Percentiles rank a stretch among this genome's conserved stretches.
Evolutionary conservation across 2,797 vertebrate genomes (phyloP).

Genomic region (Chelidonichthys spinosus): DNA sequence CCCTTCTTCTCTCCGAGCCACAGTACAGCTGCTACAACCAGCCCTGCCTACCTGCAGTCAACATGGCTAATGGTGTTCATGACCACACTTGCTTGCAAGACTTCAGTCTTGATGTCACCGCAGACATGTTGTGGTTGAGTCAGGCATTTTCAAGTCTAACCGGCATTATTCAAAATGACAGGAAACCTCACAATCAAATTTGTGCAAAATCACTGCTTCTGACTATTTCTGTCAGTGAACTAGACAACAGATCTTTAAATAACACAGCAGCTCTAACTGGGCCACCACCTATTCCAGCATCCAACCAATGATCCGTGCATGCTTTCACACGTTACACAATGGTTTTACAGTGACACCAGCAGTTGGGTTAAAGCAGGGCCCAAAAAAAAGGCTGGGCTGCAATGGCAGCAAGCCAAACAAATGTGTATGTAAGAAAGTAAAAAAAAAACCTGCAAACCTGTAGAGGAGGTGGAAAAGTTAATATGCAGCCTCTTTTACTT

Average conservation of each 20-base stretch:
- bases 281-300: conserved; percentile 21
- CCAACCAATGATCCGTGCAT: conserved; percentile 13
- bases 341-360: conserved; percentile 30
- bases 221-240: conserved; percentile 2
- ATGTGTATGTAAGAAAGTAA: conserved; percentile 12
- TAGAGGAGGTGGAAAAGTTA: conserved; percentile 17
- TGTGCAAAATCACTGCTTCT: neutral
- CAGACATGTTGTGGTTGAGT: conserved; percentile 11
- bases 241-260: conserved; percentile 21
- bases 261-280: conserved; percentile 18
- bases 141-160: conserved; percentile 17
- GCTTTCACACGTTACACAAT: conserved; percentile 22
- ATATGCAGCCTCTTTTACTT: conserved; percentile 29
- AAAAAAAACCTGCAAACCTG: conserved; percentile 17
- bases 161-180: neutral
- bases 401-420: conserved; percentile 28
- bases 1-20: conserved; percentile 44
- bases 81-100: conserved; percentile 3
- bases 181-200: neutral
- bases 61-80: conserved; percentile 36
- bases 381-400: conserved; percentile 16
- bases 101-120: conserved; percentile 23
- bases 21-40: conserved; percentile 48
- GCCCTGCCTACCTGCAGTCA: conserved; percentile 49
- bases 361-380: conserved; percentile 17